Percentiles rank a stretch among this genome's conserved stretches.
These are phyloP conservation scores for Podargus strigoides DNA, from an alignment of 2,797 vertebrate species.

Conservation along the genomic window DNA sequence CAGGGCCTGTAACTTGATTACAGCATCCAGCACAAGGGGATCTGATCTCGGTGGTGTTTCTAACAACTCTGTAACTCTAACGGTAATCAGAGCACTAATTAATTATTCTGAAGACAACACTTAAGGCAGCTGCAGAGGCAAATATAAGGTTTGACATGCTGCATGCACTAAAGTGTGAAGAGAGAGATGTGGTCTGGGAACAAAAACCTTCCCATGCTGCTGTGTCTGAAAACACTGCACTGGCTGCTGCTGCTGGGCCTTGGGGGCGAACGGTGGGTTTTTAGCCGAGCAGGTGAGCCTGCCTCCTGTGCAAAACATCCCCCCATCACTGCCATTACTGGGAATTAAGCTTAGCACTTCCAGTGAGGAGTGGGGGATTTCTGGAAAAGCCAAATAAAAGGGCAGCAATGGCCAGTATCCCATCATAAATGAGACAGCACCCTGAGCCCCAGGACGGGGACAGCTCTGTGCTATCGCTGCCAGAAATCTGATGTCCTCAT, in stretches of 20 bases:
- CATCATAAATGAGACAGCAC: neutral
- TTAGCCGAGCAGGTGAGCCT: neutral
- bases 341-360: neutral
- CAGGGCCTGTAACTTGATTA: constrained; percentile 45
- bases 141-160: neutral
- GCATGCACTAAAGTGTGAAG: neutral
- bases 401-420: neutral
- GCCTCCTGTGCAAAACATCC: neutral
- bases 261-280: neutral
- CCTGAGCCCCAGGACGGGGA: neutral
- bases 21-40: neutral
- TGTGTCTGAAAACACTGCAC: neutral
- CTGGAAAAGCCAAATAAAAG: neutral
- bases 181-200: neutral
- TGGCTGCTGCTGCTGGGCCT: neutral
- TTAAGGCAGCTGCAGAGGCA: neutral
- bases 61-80: constrained; percentile 24
- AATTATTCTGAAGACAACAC: neutral
- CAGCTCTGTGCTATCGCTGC: neutral
- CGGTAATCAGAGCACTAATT: neutral
- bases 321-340: neutral
- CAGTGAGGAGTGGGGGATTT: neutral
- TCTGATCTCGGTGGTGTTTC: constrained; percentile 2
- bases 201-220: neutral
- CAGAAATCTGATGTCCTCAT: neutral